Evolutionary conservation across 2,113 vertebrate species (phyloP), one percentile per base, ranked within the genome.

Genomic region (Anseranas semipalmata): DNA sequence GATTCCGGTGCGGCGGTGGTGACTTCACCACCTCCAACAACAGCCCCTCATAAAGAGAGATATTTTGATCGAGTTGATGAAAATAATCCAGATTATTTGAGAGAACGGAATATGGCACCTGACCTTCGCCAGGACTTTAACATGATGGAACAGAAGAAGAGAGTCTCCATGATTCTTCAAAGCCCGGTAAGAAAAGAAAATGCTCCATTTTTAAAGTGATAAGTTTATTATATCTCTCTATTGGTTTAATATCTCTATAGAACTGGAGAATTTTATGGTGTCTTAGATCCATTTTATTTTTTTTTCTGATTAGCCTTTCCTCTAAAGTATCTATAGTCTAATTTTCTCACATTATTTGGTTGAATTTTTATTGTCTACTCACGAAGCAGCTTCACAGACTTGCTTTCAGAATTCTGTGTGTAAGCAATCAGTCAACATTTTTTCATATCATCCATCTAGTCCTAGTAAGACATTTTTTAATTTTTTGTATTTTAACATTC

Each of bases 71-170:
- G 99, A 50, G 99, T 99, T 79, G 99, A 99, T 87, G 99, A 99
- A 97, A 99, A 99, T 96, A 99, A 98, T 48, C 98, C 99, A 0
- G 99, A 99, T 75, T 99, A 99, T 96, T 98, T 99, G 97, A 98
- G 99, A 63, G 99, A 99, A 96, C 98, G 99, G 90, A 99, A 99
- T 96, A 99, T 99, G 99, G 99, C 99, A 0, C 99, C 99, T 4
- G 99, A 99, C 96, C 99, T 99, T 76, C 98, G 99, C 74, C 99
- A 99, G 97, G 99, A 99, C 97, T 99, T 99, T 96, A 99, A 99
- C 95, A 99, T 99, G 99, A 99, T 99, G 99, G 99, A 99, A 93
- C 99, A 99, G 89, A 99, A 98, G 96, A 99, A 99, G 97, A 98
- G 99, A 86, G 99, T 99, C n/a, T 99, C 99, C 95, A 99, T 99